Evolutionary conservation across 2,888 invertebrate genomes (phyloP).

Genomic region (Linnaemya vulpina): DNA sequence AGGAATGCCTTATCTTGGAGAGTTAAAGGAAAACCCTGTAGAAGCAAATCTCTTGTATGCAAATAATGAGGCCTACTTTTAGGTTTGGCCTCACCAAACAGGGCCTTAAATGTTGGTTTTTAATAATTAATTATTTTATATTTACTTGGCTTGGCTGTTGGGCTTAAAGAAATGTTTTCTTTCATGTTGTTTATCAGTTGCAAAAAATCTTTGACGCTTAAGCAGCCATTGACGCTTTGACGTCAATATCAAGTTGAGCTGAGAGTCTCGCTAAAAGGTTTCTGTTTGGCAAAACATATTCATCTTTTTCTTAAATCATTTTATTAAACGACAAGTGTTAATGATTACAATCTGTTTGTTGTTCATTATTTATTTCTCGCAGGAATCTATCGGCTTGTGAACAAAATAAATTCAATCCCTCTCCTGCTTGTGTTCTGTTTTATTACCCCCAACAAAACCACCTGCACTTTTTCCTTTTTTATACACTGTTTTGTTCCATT

Average conservation of each 20-base stretch:
- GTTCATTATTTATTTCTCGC: too few relatives aligned
- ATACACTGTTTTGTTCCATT: constrained; percentile 21
- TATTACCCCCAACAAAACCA: constrained; percentile 59
- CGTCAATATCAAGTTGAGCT: constrained; percentile 61
- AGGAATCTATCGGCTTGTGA: constrained; percentile 14
- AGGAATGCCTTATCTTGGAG: too few relatives aligned
- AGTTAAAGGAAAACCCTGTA: too few relatives aligned
- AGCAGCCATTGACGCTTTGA: constrained; percentile 65
- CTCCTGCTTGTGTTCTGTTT: not conserved
- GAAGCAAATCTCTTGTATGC: too few relatives aligned
- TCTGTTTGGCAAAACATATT: constrained; percentile 2
- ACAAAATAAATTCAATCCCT: constrained; percentile 22
- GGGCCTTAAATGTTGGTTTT: not conserved
- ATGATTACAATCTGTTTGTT: constrained; percentile 67
- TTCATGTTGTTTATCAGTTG: constrained; percentile 47
- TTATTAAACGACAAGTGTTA: constrained; percentile 67
- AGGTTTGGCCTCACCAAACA: not conserved
- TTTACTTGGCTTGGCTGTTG: not conserved
- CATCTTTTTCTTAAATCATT: constrained; percentile 44
- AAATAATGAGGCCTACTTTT: constrained; percentile 3
- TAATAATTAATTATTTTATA: not conserved
- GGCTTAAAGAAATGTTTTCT: constrained; percentile 18
- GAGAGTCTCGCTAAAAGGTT: constrained; percentile 21
- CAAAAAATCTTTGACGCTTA: constrained; percentile 56
- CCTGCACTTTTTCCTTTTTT: constrained; percentile 60